Evolutionary conservation across 2,797 vertebrate species (phyloP).

Genomic region (Poeciliopsis presidionis): DNA sequence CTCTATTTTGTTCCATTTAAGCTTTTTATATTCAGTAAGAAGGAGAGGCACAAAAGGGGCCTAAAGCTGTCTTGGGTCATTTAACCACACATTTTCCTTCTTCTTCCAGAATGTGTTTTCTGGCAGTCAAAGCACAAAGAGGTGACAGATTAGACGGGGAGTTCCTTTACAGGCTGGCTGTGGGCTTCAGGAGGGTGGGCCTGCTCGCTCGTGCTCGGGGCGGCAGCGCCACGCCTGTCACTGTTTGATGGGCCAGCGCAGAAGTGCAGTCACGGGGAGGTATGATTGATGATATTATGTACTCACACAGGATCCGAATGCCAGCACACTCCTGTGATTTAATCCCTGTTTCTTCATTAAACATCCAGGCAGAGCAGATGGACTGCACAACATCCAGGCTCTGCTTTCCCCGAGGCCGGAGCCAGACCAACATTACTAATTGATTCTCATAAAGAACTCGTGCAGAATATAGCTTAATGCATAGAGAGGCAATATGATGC

Average conservation of each 20-base stretch:
- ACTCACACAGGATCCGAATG: slow-evolving; percentile 74
- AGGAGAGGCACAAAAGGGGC: slow-evolving; percentile 62
- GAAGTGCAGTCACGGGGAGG: slow-evolving; percentile 60
- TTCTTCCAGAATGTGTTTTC: slow-evolving; percentile 67
- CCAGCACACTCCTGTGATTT: slow-evolving; percentile 74
- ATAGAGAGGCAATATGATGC: neutral
- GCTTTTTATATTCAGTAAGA: slow-evolving; percentile 71
- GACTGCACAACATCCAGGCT: slow-evolving; percentile 36
- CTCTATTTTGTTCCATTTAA: slow-evolving; percentile 75
- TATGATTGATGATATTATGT: slow-evolving; percentile 83
- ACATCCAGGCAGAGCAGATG: slow-evolving; percentile 63
- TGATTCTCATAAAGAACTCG: slow-evolving; percentile 32
- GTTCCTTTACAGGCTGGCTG: slow-evolving; percentile 64
- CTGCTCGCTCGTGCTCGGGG: slow-evolving; percentile 67
- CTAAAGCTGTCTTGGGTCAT: slow-evolving; percentile 75
- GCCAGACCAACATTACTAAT: slow-evolving; percentile 36
- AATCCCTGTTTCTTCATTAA: slow-evolving; percentile 73
- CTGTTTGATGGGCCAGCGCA: slow-evolving; percentile 69
- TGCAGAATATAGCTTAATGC: slow-evolving; percentile 7
- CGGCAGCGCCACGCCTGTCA: slow-evolving; percentile 73
- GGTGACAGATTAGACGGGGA: slow-evolving; percentile 77
- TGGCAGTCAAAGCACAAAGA: slow-evolving; percentile 65
- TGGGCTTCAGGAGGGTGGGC: slow-evolving; percentile 67
- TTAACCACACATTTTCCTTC: slow-evolving; percentile 74
- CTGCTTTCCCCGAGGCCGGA: slow-evolving; percentile 34